These are phyloP conservation scores for Elegia similella DNA, from an alignment of 2,888 invertebrate genomes.

Conservation along the genomic window DNA sequence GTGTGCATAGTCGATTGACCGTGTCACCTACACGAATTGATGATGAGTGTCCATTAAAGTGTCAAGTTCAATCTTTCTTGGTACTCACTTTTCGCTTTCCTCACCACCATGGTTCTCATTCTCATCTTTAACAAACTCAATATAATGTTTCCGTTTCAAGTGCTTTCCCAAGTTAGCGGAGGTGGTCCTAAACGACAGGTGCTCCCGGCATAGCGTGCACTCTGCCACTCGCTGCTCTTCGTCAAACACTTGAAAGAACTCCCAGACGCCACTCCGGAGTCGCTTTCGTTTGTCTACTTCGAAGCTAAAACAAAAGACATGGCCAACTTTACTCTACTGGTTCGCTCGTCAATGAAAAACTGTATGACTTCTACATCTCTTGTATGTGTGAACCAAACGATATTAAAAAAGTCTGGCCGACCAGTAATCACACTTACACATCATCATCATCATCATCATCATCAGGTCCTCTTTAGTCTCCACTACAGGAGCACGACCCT, in stretches of 20 bases:
- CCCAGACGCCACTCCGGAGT: constrained; percentile 20
- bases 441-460: no score
- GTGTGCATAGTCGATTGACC: no score
- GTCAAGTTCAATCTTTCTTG: no score
- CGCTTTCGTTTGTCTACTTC: constrained; percentile 16
- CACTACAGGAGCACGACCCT: no score
- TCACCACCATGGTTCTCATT: constrained; percentile 4
- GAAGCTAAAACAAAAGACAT: background rate
- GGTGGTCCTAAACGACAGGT: constrained; percentile 22
- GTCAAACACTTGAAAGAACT: constrained; percentile 25
- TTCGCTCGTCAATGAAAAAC: background rate
- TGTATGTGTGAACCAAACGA: no score
- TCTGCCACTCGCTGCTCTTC: constrained; percentile 17
- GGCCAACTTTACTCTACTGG: background rate
- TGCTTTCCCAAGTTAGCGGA: constrained; percentile 21
- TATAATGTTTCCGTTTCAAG: constrained; percentile 17
- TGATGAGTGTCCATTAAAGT: no score
- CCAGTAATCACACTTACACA: no score
- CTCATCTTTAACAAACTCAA: constrained; percentile 10
- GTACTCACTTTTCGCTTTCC: background rate
- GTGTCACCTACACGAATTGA: no score
- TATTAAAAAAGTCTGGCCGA: no score
- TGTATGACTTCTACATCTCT: no score
- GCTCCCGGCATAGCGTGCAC: constrained; percentile 23
- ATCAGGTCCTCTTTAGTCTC: no score